Conservation (phyloP, 1,140 invertebrate genomes). For the Nephila pilipes region DNA sequence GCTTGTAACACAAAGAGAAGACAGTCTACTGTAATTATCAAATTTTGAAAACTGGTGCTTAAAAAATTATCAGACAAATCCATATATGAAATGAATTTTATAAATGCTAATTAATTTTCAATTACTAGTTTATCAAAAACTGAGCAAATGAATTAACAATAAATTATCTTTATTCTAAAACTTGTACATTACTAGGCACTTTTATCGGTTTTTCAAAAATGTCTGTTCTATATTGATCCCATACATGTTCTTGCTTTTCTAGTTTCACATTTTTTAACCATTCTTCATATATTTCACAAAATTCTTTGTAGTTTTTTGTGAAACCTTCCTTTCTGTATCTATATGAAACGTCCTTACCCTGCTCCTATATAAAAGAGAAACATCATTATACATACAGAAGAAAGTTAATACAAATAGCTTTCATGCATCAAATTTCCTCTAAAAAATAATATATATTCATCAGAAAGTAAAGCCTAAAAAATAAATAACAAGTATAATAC, state of each 20-base stretch:
- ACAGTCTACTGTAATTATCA: too few species aligned
- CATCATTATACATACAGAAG: too few species aligned
- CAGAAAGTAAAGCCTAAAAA: too few species aligned
- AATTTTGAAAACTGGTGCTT: too few species aligned
- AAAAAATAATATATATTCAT: too few species aligned
- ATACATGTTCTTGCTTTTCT: constrained; percentile 27
- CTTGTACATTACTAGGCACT: constrained; percentile 1
- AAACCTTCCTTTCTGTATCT: constrained; percentile 34
- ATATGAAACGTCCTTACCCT: neutral
- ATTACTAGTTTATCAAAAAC: neutral
- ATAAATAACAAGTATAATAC: too few species aligned
- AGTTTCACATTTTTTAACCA: constrained; percentile 42
- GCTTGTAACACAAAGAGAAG: too few species aligned
- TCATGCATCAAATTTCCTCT: too few species aligned
- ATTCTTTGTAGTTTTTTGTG: constrained; percentile 26
- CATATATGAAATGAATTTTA: too few species aligned
- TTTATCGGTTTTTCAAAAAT: neutral
- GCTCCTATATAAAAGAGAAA: constrained; percentile 13
- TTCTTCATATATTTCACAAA: constrained; percentile 45
- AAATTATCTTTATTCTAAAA: constrained; percentile 13
- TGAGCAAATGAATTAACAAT: neutral
- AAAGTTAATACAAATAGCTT: too few species aligned
- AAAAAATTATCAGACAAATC: too few species aligned
- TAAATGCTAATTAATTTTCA: too few species aligned
- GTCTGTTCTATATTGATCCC: constrained; percentile 52